Base-by-base conservation (phyloP, 2,797 vertebrate species). In the Microcaecilia unicolor region DNA sequence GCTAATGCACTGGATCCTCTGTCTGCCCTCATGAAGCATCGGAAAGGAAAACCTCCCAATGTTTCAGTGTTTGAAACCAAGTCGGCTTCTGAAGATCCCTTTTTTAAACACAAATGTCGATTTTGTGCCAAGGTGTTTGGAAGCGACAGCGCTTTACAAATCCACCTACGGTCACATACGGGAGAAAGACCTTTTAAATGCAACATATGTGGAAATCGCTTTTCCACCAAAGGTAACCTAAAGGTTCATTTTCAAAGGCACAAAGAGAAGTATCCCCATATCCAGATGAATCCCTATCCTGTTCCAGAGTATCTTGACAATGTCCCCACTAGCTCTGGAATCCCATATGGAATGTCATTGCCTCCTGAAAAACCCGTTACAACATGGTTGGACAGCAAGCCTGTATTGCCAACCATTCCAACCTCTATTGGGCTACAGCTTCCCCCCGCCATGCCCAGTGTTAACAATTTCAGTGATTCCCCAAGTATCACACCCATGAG, bases 51-150 rank as follows among this genome's bases (percentile, higher is more conserved):
- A 61, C 94, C 94, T 43, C 92, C 95, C 15, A 98, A 98, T 7
- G 93, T 98, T 63, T 97, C 95, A 6, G 92, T 95, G 49, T 97
- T 98, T 60, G 96, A 99, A 71, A 92, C 93, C 34, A 98, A 98
- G 83, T 87, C 92, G 44, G 92, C 85, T 55, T 90, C 92, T 0
- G 95, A 99, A 67, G 96, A 99, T 72, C 91, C 95, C 16, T 99
- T 99, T 78, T 99, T 99, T 65, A 99, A 99, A 67, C 96, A 99
- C 67, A 99, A 99, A 78, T 99, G 96, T 72, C 81, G 94, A 37
- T 99, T 98, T 78, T 99, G 96, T 72, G 95, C 95, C 80, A 99
- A 99, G 85, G 96, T 99, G 64, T 99, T 99, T 61, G 96, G 96
- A 70, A 98, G 95, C 48, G 95, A 99, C 75, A 99, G 96, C 9